Conservation (phyloP, 1,140 invertebrate genomes). For the Bombyx mori region DNA sequence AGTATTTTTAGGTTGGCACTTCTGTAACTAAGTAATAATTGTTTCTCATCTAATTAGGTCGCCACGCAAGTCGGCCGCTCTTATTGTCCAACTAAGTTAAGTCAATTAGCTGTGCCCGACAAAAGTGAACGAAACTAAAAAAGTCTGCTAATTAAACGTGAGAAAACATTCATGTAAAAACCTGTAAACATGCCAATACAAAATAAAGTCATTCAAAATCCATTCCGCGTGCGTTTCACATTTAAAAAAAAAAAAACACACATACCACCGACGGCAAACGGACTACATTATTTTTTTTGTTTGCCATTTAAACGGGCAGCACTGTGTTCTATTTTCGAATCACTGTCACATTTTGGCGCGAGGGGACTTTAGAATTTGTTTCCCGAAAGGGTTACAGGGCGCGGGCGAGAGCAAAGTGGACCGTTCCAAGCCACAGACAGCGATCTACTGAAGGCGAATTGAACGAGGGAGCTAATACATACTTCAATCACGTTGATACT, state of each 20-base stretch:
- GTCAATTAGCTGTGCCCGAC: too few relatives aligned
- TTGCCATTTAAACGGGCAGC: conserved; percentile 42
- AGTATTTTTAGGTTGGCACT: too few relatives aligned
- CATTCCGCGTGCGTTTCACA: conserved; percentile 27
- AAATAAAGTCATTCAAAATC: conserved; percentile 19
- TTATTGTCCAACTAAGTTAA: too few relatives aligned
- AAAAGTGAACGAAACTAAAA: too few relatives aligned
- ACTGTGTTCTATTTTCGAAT: conserved; percentile 17
- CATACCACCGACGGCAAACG: conserved; percentile 64
- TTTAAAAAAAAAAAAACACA: conserved; percentile 17
- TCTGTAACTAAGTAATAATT: too few relatives aligned
- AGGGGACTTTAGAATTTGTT: not conserved
- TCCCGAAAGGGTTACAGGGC: not conserved
- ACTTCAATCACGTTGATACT: too few relatives aligned
- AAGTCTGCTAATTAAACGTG: too few relatives aligned
- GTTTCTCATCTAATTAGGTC: too few relatives aligned
- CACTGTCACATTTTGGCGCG: conserved; percentile 17
- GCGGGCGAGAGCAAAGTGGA: not conserved
- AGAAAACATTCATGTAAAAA: conserved; percentile 33
- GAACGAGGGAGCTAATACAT: not conserved
- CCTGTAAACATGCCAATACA: conserved; percentile 55
- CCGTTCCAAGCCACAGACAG: not conserved
- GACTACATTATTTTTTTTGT: conserved; percentile 56
- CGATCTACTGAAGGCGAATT: not conserved
- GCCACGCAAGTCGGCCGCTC: too few relatives aligned